These are phyloP conservation scores for Eupithecia exiguata DNA, from an alignment of 2,888 invertebrate species.

Conservation along the genomic window DNA sequence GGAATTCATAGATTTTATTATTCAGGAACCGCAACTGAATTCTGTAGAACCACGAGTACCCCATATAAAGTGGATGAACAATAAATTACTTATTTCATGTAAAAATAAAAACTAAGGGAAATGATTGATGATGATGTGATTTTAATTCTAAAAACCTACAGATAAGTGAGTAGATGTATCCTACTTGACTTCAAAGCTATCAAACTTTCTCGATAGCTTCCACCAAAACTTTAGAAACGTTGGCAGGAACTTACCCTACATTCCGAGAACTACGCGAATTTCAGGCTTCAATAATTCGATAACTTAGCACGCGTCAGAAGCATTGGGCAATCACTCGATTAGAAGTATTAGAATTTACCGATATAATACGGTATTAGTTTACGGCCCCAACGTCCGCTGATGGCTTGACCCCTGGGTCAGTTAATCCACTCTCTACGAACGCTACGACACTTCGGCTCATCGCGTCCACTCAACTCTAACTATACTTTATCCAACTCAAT, in stretches of 20 bases:
- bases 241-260: neutral
- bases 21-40: slow-evolving; percentile 39
- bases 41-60: neutral
- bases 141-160: neutral
- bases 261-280: neutral
- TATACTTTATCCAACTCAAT: slow-evolving; percentile 44
- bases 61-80: too few species aligned
- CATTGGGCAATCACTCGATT: neutral
- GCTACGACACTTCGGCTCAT: slow-evolving; percentile 51
- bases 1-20: slow-evolving; percentile 34
- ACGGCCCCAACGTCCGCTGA: slow-evolving; percentile 48
- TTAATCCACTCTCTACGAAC: slow-evolving; percentile 48
- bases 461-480: slow-evolving; percentile 44
- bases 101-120: neutral
- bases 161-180: neutral
- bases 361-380: slow-evolving; percentile 50
- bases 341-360: slow-evolving; percentile 22
- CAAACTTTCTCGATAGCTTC: neutral
- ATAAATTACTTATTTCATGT: neutral
- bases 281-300: neutral
- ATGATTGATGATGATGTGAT: neutral
- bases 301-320: neutral
- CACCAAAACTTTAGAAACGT: slow-evolving; percentile 3
- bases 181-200: neutral
- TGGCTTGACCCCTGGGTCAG: slow-evolving; percentile 52